These are phyloP conservation scores for Plagiodera versicolora DNA, from an alignment of 2,888 invertebrate species.

Conservation along the genomic window DNA sequence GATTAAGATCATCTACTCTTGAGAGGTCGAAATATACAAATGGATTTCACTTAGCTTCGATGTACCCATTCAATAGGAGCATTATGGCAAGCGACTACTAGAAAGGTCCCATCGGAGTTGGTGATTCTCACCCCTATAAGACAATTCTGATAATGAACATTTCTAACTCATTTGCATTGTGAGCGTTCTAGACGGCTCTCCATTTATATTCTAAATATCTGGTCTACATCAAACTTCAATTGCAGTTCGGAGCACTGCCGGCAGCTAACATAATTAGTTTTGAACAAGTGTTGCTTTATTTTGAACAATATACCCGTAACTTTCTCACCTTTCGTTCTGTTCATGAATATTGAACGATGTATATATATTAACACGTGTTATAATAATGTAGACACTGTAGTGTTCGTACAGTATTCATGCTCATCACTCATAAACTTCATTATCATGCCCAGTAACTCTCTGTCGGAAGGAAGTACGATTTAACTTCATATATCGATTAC, in stretches of 20 bases:
- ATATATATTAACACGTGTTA: not conserved
- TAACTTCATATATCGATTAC: too few relatives aligned
- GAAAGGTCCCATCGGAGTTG: conserved; percentile 37
- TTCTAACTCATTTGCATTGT: conserved; percentile 48
- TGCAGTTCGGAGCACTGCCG: conserved; percentile 21
- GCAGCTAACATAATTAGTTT: conserved; percentile 26
- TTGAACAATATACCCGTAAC: conserved; percentile 3
- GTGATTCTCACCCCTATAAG: conserved; percentile 43
- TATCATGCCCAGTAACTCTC: too few relatives aligned
- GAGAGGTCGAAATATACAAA: not conserved
- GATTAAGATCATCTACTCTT: not conserved
- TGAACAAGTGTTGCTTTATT: conserved; percentile 17
- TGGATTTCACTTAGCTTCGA: not conserved
- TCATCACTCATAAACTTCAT: too few relatives aligned
- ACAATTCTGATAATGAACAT: conserved; percentile 50
- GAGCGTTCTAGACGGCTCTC: conserved; percentile 28
- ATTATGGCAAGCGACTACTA: not conserved
- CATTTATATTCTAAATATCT: conserved; percentile 31
- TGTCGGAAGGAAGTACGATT: too few relatives aligned
- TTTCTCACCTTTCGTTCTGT: not conserved
- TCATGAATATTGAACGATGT: not conserved
- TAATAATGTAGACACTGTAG: too few relatives aligned
- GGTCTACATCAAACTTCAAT: conserved; percentile 27
- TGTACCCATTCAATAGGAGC: not conserved
- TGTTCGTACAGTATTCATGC: too few relatives aligned